Evolutionary conservation across 2,888 invertebrate genomes (phyloP).

Genomic region (Trissoscelio sp.): DNA sequence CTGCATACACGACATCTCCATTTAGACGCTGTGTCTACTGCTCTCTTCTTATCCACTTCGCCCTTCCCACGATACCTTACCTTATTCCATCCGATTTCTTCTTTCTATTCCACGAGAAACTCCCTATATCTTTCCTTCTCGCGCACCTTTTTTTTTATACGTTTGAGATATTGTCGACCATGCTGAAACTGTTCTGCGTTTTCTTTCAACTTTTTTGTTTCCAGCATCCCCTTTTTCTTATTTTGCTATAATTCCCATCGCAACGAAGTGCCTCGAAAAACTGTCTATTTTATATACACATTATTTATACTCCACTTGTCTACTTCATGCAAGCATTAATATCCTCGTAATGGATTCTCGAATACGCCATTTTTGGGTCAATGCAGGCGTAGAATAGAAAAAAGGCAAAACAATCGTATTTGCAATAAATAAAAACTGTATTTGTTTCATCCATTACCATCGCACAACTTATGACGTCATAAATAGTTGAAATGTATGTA

Average conservation of each 20-base stretch:
- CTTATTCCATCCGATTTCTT: slow-evolving; percentile 68
- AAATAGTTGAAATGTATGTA: too few species aligned
- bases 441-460: too few species aligned
- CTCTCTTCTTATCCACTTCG: slow-evolving; percentile 57
- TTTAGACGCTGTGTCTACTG: slow-evolving; percentile 66
- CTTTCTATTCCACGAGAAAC: slow-evolving; percentile 55
- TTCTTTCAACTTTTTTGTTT: slow-evolving; percentile 44
- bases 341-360: background rate
- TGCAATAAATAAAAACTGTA: too few species aligned
- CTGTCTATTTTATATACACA: slow-evolving; percentile 23
- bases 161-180: slow-evolving; percentile 38
- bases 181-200: slow-evolving; percentile 47
- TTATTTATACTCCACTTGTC: slow-evolving; percentile 24
- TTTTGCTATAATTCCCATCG: slow-evolving; percentile 32
- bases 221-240: slow-evolving; percentile 13
- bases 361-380: too few species aligned
- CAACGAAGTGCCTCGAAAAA: slow-evolving; percentile 30
- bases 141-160: slow-evolving; percentile 6
- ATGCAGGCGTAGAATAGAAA: too few species aligned
- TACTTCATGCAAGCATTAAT: slow-evolving; percentile 25
- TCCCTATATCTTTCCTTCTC: slow-evolving; percentile 4
- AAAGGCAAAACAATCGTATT: too few species aligned
- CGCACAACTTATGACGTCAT: too few species aligned
- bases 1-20: slow-evolving; percentile 71
- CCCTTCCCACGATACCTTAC: slow-evolving; percentile 53